These are phyloP conservation scores for Zaprionus lachaisei DNA, from an alignment of 1,140 invertebrate species.

Conservation along the genomic window DNA sequence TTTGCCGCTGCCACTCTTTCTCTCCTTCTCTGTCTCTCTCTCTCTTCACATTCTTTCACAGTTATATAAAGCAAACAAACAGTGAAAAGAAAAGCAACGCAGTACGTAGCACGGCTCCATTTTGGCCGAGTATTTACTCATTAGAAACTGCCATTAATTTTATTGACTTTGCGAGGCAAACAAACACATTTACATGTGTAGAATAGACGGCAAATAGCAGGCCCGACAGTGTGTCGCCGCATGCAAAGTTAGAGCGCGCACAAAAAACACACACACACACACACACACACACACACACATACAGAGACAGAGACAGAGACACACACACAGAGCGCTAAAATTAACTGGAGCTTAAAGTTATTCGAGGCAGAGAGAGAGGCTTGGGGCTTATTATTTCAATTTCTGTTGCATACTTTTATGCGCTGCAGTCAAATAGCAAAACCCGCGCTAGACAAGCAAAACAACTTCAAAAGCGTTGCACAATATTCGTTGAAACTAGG, in stretches of 20 bases:
- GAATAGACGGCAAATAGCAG: neutral
- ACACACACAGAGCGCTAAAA: neutral
- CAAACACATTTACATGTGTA: neutral
- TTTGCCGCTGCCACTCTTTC: too few species aligned
- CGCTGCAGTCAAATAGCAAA: conserved; percentile 19
- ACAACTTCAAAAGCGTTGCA: conserved; percentile 51
- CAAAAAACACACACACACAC: neutral
- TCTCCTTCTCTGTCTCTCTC: too few species aligned
- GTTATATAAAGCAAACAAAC: conserved; percentile 35
- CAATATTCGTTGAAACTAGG: conserved; percentile 40
- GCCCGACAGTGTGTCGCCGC: conserved; percentile 40
- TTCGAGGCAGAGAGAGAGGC: conserved; percentile 2
- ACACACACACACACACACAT: neutral
- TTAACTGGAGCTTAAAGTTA: conserved; percentile 34
- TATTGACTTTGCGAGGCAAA: conserved; percentile 42
- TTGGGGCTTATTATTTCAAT: conserved; percentile 34
- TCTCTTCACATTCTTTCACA: conserved; percentile 18
- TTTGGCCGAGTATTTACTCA: conserved; percentile 27
- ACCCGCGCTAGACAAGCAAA: conserved; percentile 40
- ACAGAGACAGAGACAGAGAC: too few species aligned
- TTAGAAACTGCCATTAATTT: conserved; percentile 48
- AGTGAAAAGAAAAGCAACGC: neutral
- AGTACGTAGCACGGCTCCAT: conserved; percentile 2
- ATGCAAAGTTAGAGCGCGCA: conserved; percentile 6
- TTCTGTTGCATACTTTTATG: conserved; percentile 37